Conservation (phyloP, 2,113 vertebrate genomes). For the Tragelaphus imberbis region DNA sequence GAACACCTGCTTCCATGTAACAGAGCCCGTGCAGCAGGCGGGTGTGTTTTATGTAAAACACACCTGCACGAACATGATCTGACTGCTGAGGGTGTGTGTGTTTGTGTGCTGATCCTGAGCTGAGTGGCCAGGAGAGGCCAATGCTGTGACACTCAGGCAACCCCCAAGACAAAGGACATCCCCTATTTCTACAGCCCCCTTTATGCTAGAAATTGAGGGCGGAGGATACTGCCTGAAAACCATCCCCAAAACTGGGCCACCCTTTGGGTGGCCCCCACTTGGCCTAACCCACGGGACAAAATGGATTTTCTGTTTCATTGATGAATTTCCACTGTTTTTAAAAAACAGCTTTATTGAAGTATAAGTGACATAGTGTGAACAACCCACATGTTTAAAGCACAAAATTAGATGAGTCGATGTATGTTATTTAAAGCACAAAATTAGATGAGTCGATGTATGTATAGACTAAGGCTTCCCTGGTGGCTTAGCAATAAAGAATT, state of each 20-base stretch:
- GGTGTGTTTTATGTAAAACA: background rate
- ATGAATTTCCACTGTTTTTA: background rate
- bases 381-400: background rate
- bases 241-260: accelerated
- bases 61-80: background rate
- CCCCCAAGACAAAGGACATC: background rate
- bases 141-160: background rate
- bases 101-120: background rate
- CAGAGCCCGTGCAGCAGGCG: accelerated
- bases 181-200: background rate
- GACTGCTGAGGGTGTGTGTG: background rate
- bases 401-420: background rate
- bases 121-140: background rate
- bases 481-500: background rate
- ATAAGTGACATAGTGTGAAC: accelerated
- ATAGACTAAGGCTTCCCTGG: background rate
- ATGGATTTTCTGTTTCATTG: background rate
- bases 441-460: background rate
- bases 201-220: too few species aligned
- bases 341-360: background rate
- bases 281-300: background rate
- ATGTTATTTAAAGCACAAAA: background rate
- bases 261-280: too few species aligned
- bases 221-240: background rate
- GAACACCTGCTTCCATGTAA: background rate